phyloP scores from a whole-genome alignment of 2,888 invertebrate species.

The Theodoxus fluviatilis region DNA sequence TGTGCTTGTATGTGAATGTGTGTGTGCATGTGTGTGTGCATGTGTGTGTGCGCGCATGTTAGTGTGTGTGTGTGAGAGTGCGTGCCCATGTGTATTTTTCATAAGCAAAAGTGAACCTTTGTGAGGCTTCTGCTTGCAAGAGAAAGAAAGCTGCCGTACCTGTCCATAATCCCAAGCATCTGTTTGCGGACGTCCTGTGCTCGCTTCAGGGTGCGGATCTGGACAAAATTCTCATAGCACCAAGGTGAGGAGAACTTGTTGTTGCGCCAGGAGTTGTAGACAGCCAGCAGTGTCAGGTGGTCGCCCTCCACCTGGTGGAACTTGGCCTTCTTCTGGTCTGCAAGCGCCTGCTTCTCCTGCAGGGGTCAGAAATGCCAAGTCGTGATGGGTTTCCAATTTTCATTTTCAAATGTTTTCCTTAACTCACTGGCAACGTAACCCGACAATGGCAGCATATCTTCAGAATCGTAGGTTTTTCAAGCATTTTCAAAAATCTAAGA shows the following conservation, averaged over 20 bases:
- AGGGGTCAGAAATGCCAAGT: constrained; percentile 16
- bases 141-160: constrained; percentile 67
- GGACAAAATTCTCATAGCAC: constrained; percentile 99
- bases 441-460: too few relatives aligned
- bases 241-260: constrained; percentile 98
- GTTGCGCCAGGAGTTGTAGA: constrained; percentile 99
- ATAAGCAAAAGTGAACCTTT: too few relatives aligned
- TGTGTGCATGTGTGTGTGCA: too few relatives aligned
- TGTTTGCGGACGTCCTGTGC: constrained; percentile 99
- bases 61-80: too few relatives aligned
- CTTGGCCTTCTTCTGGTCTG: constrained; percentile 98
- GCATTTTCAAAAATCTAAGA: too few relatives aligned
- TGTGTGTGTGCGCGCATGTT: too few relatives aligned
- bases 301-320: constrained; percentile 99
- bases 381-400: not conserved
- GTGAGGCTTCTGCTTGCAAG: not conserved
- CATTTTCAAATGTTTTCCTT: too few relatives aligned
- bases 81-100: too few relatives aligned
- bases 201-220: constrained; percentile 92
- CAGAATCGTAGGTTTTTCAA: too few relatives aligned
- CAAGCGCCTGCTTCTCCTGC: constrained; percentile 74
- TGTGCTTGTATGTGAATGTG: too few relatives aligned
- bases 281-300: constrained; percentile 94
- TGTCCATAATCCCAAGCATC: constrained; percentile 95
- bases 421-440: too few relatives aligned